A percentile compares a stretch with the other conserved stretches of the same genome.
Conservation (phyloP, 2,888 invertebrate species). For the Patella pellucida region DNA sequence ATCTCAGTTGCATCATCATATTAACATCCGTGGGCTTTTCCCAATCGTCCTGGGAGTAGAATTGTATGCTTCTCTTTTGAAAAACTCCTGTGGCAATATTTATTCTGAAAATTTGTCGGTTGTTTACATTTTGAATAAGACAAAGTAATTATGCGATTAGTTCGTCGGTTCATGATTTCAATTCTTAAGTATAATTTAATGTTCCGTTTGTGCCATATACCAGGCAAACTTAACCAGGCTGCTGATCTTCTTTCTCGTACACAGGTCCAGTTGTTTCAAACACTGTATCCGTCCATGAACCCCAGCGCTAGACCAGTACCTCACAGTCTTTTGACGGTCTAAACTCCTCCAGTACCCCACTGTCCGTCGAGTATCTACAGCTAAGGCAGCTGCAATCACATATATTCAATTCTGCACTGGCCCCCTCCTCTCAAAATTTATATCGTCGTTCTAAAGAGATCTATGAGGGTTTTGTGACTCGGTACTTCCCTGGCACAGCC, state of each 20-base stretch:
- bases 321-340: too few relatives aligned
- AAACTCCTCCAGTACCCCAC: too few relatives aligned
- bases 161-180: conserved; percentile 14
- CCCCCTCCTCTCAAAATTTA: too few relatives aligned
- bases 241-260: conserved; percentile 20
- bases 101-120: conserved; percentile 21
- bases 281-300: neutral
- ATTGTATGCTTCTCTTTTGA: neutral
- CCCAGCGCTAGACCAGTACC: neutral
- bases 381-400: too few relatives aligned
- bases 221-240: neutral
- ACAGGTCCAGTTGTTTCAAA: neutral
- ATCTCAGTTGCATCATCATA: too few relatives aligned
- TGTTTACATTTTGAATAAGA: conserved; percentile 19
- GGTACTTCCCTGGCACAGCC: too few relatives aligned
- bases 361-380: too few relatives aligned
- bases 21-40: neutral
- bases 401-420: too few relatives aligned
- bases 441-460: too few relatives aligned
- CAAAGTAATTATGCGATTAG: conserved; percentile 11
- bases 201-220: neutral
- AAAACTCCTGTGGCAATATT: neutral
- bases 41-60: neutral
- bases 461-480: too few relatives aligned
- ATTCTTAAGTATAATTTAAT: conserved; percentile 12